Conservation (phyloP, 2,113 vertebrate genomes). For the Panthera tigris region DNA sequence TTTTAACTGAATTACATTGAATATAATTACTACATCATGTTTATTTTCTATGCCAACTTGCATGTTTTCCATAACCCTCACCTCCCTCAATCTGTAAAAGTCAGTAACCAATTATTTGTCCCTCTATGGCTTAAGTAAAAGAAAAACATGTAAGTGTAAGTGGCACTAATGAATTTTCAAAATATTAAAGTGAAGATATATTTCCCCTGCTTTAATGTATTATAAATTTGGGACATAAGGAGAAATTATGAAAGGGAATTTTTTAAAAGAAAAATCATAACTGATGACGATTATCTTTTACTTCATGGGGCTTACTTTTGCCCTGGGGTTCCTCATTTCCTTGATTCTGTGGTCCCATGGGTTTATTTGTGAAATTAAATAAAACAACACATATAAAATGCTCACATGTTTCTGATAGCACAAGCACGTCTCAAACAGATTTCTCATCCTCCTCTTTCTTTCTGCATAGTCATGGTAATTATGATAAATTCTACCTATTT, state of each 20-base stretch:
- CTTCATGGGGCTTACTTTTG: not conserved
- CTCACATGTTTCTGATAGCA: not conserved
- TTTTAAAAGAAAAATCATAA: not conserved
- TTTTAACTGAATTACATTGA: not conserved
- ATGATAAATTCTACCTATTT: not conserved
- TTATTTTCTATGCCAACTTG: not conserved
- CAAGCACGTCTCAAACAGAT: not conserved
- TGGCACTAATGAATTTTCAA: not conserved
- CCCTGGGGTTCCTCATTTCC: not conserved
- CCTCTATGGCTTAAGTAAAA: not conserved
- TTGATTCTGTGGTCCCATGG: not conserved
- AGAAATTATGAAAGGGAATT: not conserved
- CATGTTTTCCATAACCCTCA: not conserved
- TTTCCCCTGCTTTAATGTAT: not conserved
- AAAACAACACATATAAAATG: not conserved
- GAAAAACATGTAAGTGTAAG: not conserved
- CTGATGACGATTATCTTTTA: not conserved
- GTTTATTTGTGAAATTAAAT: slow-evolving; percentile 6
- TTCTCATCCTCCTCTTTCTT: not conserved
- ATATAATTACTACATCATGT: not conserved
- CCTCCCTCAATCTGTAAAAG: not conserved
- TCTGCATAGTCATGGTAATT: not conserved
- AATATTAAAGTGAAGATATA: not conserved
- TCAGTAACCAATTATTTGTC: not conserved
- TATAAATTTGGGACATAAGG: not conserved